These are phyloP conservation scores for Falco concolor DNA, from an alignment of 2,797 vertebrate genomes.

Conservation along the genomic window DNA sequence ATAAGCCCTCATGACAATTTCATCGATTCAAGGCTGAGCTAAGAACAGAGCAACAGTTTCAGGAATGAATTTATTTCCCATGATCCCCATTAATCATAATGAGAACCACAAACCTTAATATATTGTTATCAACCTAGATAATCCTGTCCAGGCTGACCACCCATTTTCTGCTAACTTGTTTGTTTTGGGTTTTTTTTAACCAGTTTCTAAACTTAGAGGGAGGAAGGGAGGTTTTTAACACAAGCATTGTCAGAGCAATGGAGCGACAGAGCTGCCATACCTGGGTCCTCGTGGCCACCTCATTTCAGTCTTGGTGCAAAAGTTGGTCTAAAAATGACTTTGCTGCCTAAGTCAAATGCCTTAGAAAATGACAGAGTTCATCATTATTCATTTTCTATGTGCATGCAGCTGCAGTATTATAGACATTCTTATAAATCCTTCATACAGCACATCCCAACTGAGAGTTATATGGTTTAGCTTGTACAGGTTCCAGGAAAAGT, in stretches of 20 bases:
- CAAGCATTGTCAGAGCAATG: neutral
- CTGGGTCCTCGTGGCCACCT: neutral
- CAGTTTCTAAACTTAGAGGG: neutral
- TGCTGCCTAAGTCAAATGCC: neutral
- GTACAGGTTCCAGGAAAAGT: neutral
- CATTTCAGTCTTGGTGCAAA: neutral
- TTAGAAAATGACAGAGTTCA: neutral
- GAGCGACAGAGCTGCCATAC: neutral
- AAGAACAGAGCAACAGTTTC: neutral
- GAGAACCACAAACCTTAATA: neutral
- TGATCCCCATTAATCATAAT: neutral
- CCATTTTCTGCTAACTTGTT: neutral
- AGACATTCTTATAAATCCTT: neutral
- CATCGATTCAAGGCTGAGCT: neutral
- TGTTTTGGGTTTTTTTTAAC: neutral
- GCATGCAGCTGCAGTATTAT: neutral
- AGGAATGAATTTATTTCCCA: neutral
- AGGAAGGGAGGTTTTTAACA: neutral
- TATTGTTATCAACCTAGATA: neutral
- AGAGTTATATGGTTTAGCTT: neutral
- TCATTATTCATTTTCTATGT: neutral
- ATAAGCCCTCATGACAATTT: neutral
- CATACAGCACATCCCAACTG: neutral
- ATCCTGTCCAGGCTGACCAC: neutral
- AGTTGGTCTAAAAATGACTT: neutral